phyloP scores from a whole-genome alignment of 2,888 invertebrate species.

The Nysson spinosus region DNA sequence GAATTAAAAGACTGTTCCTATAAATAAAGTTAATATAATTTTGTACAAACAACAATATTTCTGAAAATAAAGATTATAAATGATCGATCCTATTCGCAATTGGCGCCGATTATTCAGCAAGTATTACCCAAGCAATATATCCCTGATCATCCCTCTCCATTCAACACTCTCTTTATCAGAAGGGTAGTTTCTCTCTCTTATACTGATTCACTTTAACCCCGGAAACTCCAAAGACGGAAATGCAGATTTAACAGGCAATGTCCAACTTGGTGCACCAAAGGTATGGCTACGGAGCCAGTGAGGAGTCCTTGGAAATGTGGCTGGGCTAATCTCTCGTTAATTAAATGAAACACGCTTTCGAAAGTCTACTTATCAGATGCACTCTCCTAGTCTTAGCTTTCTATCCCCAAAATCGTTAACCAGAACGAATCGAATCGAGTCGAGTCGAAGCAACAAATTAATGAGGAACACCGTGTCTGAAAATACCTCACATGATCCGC shows the following conservation, averaged over 20 bases:
- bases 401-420: background rate
- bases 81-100: conserved; percentile 29
- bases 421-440: conserved; percentile 3
- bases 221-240: conserved; percentile 62
- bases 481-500: conserved; percentile 24
- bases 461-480: conserved; percentile 1
- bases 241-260: conserved; percentile 65
- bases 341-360: conserved; percentile 55
- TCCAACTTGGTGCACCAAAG: conserved; percentile 53
- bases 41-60: no score
- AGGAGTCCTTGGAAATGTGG: conserved; percentile 51
- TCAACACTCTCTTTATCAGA: background rate
- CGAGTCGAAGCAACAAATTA: conserved; percentile 41
- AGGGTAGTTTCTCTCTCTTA: background rate
- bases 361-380: conserved; percentile 4
- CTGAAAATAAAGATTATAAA: conserved; percentile 15
- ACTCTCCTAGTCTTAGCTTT: background rate
- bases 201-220: conserved; percentile 25
- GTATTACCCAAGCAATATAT: conserved; percentile 37
- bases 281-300: conserved; percentile 40
- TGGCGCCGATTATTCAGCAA: conserved; percentile 46
- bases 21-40: no score
- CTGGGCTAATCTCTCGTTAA: conserved; percentile 69
- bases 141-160: conserved; percentile 8
- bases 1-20: no score